Evolutionary conservation across 2,888 invertebrate genomes (phyloP), one percentile per base, ranked within the genome.

Genomic region (Drosophila nr. perissopoda): DNA sequence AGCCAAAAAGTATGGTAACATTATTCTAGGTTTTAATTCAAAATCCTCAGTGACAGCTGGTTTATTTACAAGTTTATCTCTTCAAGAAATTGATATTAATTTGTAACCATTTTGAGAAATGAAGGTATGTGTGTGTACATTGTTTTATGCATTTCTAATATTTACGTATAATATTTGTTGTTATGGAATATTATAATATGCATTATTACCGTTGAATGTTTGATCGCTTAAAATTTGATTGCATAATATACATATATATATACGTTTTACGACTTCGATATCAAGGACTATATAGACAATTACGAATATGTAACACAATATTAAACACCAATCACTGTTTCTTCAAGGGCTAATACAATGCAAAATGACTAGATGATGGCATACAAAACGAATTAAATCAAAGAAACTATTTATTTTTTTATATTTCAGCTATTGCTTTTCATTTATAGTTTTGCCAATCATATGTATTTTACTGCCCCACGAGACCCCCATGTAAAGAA

Each of bases 301-400:
- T 83, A 88, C 91, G 87, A 89, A 82, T 91, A 91, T 80, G 74
- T 81, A 91, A 91, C 91, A 91, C 90, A 91, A 92, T 91, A 91
- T 92, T 92, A 90, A 91, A 92, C 91, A 91, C 91, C 91, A 91
- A 91, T 91, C 89, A 91, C 87, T 91, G 90, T 86, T 90, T 89
- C 78, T 83, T 84, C 86, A 90, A 87, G 85, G 90, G 73, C 86
- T 85, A 85, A 89, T 88, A 87, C 67, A 87, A 87, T 87, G 85
- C 87, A 89, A 87, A 87, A 80, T 72, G 85, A 75, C 82, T 89
- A 84, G 73, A 83, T 83, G 84, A 83, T 85, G 88, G 80, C 90
- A 87, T 87, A 85, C 88, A 87, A 83, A 87, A 87, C 38, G 58
- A 76, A 72, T 63, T 33, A 53, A 83, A 89, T 57, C 52, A 62